Percentiles rank a stretch among this genome's conserved stretches.
Conservation (phyloP, 2,113 vertebrate species). For the Burhinus bistriatus region DNA sequence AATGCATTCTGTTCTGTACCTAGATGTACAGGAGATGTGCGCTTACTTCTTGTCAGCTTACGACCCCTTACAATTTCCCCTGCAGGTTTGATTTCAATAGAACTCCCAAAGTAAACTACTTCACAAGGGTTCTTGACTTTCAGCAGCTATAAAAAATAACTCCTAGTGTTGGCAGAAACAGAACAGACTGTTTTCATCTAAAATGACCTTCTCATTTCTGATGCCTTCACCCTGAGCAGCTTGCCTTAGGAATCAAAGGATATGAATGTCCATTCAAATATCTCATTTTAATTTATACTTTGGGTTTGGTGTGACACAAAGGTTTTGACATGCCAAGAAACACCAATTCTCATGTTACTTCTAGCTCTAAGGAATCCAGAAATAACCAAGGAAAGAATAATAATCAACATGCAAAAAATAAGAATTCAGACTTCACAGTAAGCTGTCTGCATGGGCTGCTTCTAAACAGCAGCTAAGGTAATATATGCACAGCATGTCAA, state of each 20-base stretch:
- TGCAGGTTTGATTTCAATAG: neutral
- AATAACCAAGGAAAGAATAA: neutral
- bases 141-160: neutral
- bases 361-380: neutral
- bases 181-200: neutral
- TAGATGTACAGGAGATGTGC: neutral
- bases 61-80: neutral
- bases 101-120: neutral
- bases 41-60: neutral
- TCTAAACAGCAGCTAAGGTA: neutral
- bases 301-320: neutral
- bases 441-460: neutral
- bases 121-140: neutral
- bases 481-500: neutral
- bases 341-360: neutral
- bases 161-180: neutral
- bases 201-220: neutral
- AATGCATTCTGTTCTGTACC: neutral
- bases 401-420: neutral
- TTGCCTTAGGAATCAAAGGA: neutral
- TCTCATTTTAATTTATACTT: neutral
- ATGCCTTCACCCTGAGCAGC: neutral
- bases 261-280: neutral
- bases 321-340: neutral
- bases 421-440: neutral